Base-by-base conservation (phyloP, 1,140 invertebrate genomes). In the Melipona quadrifasciata region DNA sequence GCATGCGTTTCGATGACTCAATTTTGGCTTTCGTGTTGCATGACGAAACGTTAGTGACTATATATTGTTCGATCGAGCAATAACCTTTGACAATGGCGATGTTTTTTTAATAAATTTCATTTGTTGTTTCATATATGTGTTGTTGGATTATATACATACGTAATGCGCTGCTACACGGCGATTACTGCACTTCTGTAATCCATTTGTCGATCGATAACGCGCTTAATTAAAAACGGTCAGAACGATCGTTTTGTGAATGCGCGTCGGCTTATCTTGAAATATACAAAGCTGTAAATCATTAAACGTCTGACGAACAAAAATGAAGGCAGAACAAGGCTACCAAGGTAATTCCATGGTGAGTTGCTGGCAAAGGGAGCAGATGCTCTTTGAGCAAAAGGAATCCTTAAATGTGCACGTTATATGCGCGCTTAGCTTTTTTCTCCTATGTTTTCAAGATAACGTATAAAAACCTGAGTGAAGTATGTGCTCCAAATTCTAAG, bases 221-320 rank as follows among this genome's bases (percentile, higher is more conserved):
- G 70, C 34, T n/a, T n/a, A 80, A 80, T 80, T 74, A 21, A n/a
- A n/a, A n/a, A n/a, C n/a, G 77, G 77, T 80, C 76, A 65, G 16
- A 65, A 31, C 76, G 21, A 55, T 78, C 53, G 27, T 57, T 58
- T 27, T 21, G 24, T 27, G 31, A 80, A 51, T 12, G 61, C 16
- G 21, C 17, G 4, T 12, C 24, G 47, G 31, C 51, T 84, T 80
- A 84, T 77, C 31, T 57, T 17, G 17, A 73, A 84, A 70, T 57
- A 71, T 51, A 47, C 21, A 16, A 57, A 16, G 1, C 17, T 71
- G 53, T 82, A 31, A 51, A 77, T 82, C 81, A 10, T 4, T 39
- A 24, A n/a, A 81, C 74, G 61, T 47, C 17, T 76, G 31, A 34
- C 34, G 24, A 34, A 53, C 67, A 82, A 70, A 77, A 77, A 77